Evolutionary conservation across 92 coral and sea anemone genomes (phyloP).

Genomic region (Galaxea fascicularis): DNA sequence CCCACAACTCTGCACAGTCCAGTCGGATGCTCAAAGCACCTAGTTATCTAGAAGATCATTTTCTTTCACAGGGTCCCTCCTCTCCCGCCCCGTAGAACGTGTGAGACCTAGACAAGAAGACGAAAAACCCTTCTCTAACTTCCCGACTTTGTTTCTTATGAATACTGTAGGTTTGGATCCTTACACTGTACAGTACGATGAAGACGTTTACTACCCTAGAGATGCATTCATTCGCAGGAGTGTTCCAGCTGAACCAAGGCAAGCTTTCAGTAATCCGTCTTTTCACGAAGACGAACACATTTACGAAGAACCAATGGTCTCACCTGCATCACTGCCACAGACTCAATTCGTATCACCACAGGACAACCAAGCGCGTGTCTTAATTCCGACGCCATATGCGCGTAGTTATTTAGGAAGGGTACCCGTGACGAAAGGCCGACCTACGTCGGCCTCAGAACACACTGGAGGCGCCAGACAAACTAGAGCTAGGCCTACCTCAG

Average conservation of each 20-base stretch:
- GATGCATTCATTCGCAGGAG: constrained; percentile 47
- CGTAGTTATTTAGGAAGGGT: constrained; percentile 46
- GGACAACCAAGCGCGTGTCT: constrained; percentile 36
- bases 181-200: constrained; percentile 50
- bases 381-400: constrained; percentile 74
- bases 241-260: constrained; percentile 38
- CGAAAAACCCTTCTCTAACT: not conserved
- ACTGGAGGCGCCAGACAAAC: constrained; percentile 55
- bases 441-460: constrained; percentile 57
- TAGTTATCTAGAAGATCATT: not conserved
- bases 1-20: not conserved
- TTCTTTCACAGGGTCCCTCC: no score
- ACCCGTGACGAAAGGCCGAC: constrained; percentile 57
- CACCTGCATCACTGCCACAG: constrained; percentile 74
- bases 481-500: constrained; percentile 74
- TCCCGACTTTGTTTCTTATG: not conserved
- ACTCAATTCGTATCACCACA: constrained; percentile 57
- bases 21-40: not conserved
- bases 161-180: constrained; percentile 52
- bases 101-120: not conserved
- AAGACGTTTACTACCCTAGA: not conserved
- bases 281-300: constrained; percentile 47
- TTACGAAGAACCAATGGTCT: constrained; percentile 72
- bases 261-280: constrained; percentile 45
- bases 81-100: no score